phyloP scores from a whole-genome alignment of 2,888 invertebrate genomes.

The Poecilus cupreus region DNA sequence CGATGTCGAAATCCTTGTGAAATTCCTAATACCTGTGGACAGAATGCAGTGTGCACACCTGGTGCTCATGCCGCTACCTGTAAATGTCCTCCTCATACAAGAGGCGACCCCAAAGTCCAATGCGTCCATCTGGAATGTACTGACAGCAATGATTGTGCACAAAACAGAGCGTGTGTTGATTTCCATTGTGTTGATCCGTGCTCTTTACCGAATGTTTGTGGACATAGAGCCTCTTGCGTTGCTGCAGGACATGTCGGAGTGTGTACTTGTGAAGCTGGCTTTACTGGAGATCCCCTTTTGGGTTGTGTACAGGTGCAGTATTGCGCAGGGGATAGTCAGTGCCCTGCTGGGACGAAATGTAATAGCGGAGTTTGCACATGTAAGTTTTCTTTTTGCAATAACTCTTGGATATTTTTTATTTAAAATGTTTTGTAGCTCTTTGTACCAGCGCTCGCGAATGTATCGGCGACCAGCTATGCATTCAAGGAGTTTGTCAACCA shows the following conservation, averaged over 20 bases:
- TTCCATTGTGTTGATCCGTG: conserved; percentile 90
- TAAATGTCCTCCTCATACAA: conserved; percentile 83
- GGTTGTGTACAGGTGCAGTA: conserved; percentile 90
- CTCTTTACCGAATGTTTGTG: conserved; percentile 86
- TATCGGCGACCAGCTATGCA: conserved; percentile 88
- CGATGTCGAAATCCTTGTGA: conserved; percentile 88
- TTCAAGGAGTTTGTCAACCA: conserved; percentile 89
- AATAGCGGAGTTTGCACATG: conserved; percentile 87
- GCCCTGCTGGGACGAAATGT: conserved; percentile 89
- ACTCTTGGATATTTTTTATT: conserved; percentile 55
- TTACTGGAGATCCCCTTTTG: conserved; percentile 89
- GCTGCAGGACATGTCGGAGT: conserved; percentile 86
- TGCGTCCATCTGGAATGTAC: conserved; percentile 86
- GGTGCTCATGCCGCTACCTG: conserved; percentile 83
- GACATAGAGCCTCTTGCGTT: conserved; percentile 85
- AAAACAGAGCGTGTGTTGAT: conserved; percentile 84
- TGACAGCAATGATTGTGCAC: conserved; percentile 84
- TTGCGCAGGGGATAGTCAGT: conserved; percentile 87
- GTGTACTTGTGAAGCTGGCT: conserved; percentile 89
- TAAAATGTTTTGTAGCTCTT: conserved; percentile 77
- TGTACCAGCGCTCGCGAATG: conserved; percentile 90
- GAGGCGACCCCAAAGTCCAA: conserved; percentile 83
- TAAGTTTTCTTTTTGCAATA: conserved; percentile 70
- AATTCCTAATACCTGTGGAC: conserved; percentile 80
- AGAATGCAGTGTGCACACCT: conserved; percentile 84